phyloP scores from a whole-genome alignment of 2,113 vertebrate species.

The Megaceryle torquata region DNA sequence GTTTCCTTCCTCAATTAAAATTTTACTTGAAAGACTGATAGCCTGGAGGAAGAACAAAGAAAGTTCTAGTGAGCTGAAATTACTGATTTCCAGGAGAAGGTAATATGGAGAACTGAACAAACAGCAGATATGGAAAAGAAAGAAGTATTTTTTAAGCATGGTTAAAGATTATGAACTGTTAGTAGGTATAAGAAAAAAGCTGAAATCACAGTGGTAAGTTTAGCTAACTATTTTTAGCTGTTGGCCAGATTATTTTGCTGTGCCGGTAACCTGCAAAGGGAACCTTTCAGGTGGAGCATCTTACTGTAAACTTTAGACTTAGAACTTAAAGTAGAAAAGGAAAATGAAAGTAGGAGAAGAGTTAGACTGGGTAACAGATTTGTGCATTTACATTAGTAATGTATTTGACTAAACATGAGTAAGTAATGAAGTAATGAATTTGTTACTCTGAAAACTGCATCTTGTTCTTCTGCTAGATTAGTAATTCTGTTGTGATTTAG shows the following conservation, averaged over 20 bases:
- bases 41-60: not conserved
- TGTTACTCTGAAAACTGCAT: not conserved
- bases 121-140: not conserved
- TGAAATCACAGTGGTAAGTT: not conserved
- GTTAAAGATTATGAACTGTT: not conserved
- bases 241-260: not conserved
- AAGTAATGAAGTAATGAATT: not conserved
- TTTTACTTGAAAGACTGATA: not conserved
- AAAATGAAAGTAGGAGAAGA: not conserved
- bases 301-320: not conserved
- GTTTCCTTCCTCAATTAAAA: slow-evolving; percentile 36
- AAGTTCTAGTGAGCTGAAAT: not conserved
- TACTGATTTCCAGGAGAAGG: not conserved
- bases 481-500: not conserved
- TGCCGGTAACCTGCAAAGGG: not conserved
- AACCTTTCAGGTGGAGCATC: not conserved
- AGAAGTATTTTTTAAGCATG: not conserved
- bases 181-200: not conserved
- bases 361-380: not conserved
- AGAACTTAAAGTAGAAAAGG: not conserved
- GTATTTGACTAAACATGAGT: not conserved
- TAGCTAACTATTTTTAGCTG: not conserved
- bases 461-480: not conserved
- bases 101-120: not conserved
- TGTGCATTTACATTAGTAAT: not conserved